Base-by-base conservation (phyloP, 1,140 invertebrate genomes). In the Homarus americanus region DNA sequence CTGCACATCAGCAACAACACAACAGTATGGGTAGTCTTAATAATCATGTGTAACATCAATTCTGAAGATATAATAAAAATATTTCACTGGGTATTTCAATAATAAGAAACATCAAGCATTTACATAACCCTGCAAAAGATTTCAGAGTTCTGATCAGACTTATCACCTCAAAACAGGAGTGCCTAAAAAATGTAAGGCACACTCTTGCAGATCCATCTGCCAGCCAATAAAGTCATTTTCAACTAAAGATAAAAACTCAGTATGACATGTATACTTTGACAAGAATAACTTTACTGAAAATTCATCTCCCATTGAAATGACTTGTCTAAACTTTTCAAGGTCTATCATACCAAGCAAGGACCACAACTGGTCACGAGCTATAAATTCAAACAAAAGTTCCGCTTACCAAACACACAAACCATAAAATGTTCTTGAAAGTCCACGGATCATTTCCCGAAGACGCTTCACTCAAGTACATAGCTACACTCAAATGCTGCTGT, bases 401-500 rank as follows among this genome's bases (percentile, higher is more conserved):
- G 15, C 44, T 49, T 49, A 49, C 44, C 44, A 49, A 49, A 49
- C 12, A 7, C 10, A 32, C 63, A 69, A 28, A 69, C 28, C n/a
- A 28, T 32, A 69, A 69, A 32, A 32, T 69, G 24, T 69, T 69
- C 20, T 0, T 63, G 5, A 69, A n/a, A 69, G 9, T 69, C 28
- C 24, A 24, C 2, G 58, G 20, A 20, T 12, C 5, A 32, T 32
- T 32, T 69, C 63, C 63, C 4, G n/a, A 69, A 69, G n/a, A 69
- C 28, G 32, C 12, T 7, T 32, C 10, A 69, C 28, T 32, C 9
- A 28, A 69, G n/a, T n/a, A 28, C 32, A 76, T 76, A 79, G 3
- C 40, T 49, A 79, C 76, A 44, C 76, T 38, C 32, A 75, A 79
- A 79, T 79, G 76, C 75, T 41, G 24, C 41, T 79, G 49, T 44